These are phyloP conservation scores for Aptenodytes patagonicus DNA, from an alignment of 2,113 vertebrate genomes.

Conservation along the genomic window DNA sequence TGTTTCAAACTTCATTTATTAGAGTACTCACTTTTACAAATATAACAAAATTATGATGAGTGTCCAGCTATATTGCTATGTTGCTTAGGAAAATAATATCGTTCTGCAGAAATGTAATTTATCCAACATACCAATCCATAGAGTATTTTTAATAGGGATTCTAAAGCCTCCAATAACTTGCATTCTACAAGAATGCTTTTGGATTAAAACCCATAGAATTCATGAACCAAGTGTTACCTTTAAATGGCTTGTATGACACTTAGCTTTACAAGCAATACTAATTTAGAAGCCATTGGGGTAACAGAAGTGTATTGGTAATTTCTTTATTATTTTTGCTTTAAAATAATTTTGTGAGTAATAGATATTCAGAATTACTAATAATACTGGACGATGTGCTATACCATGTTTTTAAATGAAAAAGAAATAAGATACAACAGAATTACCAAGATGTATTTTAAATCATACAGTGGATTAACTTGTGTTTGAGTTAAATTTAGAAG, in stretches of 20 bases:
- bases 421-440: neutral
- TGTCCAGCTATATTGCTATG: neutral
- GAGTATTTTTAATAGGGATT: neutral
- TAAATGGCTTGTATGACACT: neutral
- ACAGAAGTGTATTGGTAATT: neutral
- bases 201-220: neutral
- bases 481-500: neutral
- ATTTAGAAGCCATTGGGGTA: neutral
- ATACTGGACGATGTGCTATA: neutral
- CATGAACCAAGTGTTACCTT: neutral
- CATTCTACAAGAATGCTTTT: neutral
- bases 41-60: neutral
- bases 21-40: neutral
- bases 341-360: neutral
- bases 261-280: neutral
- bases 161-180: neutral
- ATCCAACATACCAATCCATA: neutral
- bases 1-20: neutral
- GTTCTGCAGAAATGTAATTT: neutral
- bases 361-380: neutral
- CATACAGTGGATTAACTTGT: accelerated
- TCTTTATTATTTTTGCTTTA: neutral
- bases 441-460: neutral
- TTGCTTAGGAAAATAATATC: neutral
- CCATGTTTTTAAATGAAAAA: neutral